Evolutionary conservation across 2,888 invertebrate species (phyloP).

Genomic region (Troides aeacus): DNA sequence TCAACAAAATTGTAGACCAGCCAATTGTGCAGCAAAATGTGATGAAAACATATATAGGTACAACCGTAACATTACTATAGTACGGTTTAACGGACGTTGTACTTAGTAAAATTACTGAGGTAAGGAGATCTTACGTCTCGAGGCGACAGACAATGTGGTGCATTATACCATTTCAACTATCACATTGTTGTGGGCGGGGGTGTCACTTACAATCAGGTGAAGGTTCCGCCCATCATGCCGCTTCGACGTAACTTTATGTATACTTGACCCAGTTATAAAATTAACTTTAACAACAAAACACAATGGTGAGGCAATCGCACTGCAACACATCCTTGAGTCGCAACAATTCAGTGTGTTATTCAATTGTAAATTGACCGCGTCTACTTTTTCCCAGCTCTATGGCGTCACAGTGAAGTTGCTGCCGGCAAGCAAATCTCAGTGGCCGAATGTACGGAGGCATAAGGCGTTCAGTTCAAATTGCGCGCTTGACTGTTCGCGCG

Average conservation of each 20-base stretch:
- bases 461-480: constrained; percentile 67
- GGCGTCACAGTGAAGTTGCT: constrained; percentile 50
- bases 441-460: constrained; percentile 60
- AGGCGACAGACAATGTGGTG: no score
- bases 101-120: no score
- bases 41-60: no score
- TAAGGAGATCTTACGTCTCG: no score
- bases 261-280: not conserved
- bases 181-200: no score
- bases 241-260: not conserved
- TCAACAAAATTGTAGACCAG: constrained; percentile 34
- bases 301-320: not conserved
- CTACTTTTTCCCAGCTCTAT: constrained; percentile 60
- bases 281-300: constrained; percentile 1
- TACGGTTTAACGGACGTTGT: no score
- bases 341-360: constrained; percentile 4
- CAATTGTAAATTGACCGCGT: constrained; percentile 45
- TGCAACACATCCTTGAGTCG: constrained; percentile 22
- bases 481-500: constrained; percentile 68
- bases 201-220: no score
- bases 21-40: not conserved
- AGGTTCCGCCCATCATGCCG: no score
- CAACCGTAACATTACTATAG: no score
- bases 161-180: no score
- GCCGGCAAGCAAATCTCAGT: constrained; percentile 73